These are phyloP conservation scores for Caenorhabditis sinica DNA, from an alignment of 2,888 invertebrate species.

Conservation along the genomic window DNA sequence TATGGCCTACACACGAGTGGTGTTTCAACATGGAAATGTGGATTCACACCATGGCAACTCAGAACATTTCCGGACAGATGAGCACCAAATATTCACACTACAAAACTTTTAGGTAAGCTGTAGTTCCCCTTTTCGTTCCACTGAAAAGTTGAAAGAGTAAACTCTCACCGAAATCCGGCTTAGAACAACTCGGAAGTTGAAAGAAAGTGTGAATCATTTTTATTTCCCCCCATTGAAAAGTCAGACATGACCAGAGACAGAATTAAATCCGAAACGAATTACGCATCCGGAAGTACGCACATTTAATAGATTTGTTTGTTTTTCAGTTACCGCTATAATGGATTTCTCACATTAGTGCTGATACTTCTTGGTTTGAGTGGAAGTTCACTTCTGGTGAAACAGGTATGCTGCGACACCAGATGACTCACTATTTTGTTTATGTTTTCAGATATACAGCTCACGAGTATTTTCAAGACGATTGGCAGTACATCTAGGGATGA, in stretches of 20 bases:
- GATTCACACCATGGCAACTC: slow-evolving; percentile 54
- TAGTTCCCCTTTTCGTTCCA: background rate
- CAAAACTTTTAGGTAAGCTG: slow-evolving; percentile 70
- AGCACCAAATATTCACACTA: slow-evolving; percentile 64
- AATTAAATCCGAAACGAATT: slow-evolving; percentile 5
- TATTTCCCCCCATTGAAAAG: slow-evolving; percentile 20
- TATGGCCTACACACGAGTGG: slow-evolving; percentile 63
- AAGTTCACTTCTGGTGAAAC: slow-evolving; percentile 76
- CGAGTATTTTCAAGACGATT: slow-evolving; percentile 81
- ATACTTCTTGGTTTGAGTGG: slow-evolving; percentile 80
- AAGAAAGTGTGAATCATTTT: slow-evolving; percentile 17
- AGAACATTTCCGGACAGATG: slow-evolving; percentile 61
- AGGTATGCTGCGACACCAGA: slow-evolving; percentile 64
- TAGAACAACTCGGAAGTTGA: slow-evolving; percentile 6
- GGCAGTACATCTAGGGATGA: slow-evolving; percentile 80
- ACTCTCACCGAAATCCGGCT: background rate
- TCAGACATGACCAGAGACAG: slow-evolving; percentile 23
- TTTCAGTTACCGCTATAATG: slow-evolving; percentile 78
- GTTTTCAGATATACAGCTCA: slow-evolving; percentile 77
- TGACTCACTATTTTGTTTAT: slow-evolving; percentile 12
- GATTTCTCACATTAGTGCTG: slow-evolving; percentile 78
- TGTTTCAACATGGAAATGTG: slow-evolving; percentile 76
- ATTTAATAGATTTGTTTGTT: background rate
- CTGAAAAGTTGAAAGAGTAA: background rate
- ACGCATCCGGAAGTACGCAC: background rate